phyloP scores from a whole-genome alignment of 2,113 vertebrate genomes.

The Ictidomys tridecemlineatus region DNA sequence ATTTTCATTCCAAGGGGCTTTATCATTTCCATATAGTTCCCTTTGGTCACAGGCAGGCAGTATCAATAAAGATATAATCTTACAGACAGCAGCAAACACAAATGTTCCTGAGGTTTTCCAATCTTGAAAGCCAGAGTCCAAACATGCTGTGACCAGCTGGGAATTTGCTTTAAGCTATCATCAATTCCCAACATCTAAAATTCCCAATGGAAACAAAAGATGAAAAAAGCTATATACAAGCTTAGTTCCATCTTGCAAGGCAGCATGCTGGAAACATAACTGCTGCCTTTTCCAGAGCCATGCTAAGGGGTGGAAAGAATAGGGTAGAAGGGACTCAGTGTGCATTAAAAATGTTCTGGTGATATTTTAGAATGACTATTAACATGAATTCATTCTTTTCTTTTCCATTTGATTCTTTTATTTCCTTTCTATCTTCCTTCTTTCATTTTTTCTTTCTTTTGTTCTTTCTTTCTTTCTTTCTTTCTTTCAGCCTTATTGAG shows the following conservation, averaged over 20 bases:
- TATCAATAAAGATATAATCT: conserved; percentile 88
- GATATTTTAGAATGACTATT: neutral
- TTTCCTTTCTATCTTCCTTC: too few species aligned
- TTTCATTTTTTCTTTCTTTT: neutral
- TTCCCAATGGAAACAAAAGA: conserved; percentile 73
- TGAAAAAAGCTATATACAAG: neutral
- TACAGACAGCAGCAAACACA: conserved; percentile 84
- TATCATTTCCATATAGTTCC: conserved; percentile 86
- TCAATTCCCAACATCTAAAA: conserved; percentile 66
- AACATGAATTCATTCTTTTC: neutral
- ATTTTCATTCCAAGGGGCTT: conserved; percentile 84
- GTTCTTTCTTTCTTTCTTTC: accelerated
- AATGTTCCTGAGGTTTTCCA: conserved; percentile 87
- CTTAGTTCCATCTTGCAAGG: conserved; percentile 37
- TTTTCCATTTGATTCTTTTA: neutral
- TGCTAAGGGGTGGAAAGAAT: neutral
- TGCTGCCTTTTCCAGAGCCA: neutral
- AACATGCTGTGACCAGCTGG: conserved; percentile 73
- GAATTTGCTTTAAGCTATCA: conserved; percentile 79
- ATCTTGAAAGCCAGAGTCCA: conserved; percentile 78
- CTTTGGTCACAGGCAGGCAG: conserved; percentile 84
- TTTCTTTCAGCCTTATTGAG: neutral
- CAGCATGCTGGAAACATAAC: neutral
- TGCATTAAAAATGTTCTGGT: neutral
- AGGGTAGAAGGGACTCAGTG: neutral